A percentile compares a stretch with the other conserved stretches of the same genome.
Conservation (phyloP, 2,888 invertebrate genomes). For the Bellardia bayeri region DNA sequence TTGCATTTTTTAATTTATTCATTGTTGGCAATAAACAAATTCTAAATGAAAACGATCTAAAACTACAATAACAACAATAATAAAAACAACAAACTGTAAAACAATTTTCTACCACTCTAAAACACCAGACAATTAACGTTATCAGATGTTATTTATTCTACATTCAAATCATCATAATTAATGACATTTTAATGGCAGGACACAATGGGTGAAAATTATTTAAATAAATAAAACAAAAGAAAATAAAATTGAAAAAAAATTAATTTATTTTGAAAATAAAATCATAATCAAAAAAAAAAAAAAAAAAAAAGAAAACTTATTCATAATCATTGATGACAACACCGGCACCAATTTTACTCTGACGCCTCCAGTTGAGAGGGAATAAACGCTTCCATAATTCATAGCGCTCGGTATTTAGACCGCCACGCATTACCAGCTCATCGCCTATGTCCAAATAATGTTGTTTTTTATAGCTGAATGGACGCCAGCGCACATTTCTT, state of each 20-base stretch:
- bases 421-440: conserved; percentile 79
- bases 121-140: conserved; percentile 47
- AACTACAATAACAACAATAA: conserved; percentile 19
- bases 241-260: neutral
- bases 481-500: conserved; percentile 81
- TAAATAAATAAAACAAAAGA: conserved; percentile 5
- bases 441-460: conserved; percentile 82
- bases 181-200: conserved; percentile 71
- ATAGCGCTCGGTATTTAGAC: conserved; percentile 81
- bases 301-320: conserved; percentile 50
- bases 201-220: conserved; percentile 16
- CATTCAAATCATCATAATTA: conserved; percentile 54
- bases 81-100: conserved; percentile 35
- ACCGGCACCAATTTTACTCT: conserved; percentile 77
- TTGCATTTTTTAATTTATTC: conserved; percentile 75
- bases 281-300: neutral
- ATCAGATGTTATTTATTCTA: conserved; percentile 52
- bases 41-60: conserved; percentile 65
- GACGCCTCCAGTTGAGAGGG: conserved; percentile 82
- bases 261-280: neutral
- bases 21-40: conserved; percentile 75
- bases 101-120: conserved; percentile 67
- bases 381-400: conserved; percentile 83
- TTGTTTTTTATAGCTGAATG: conserved; percentile 82
- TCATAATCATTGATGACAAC: conserved; percentile 75